Base-by-base conservation (phyloP, 2,888 invertebrate genomes). In the Tiphia femorata region DNA sequence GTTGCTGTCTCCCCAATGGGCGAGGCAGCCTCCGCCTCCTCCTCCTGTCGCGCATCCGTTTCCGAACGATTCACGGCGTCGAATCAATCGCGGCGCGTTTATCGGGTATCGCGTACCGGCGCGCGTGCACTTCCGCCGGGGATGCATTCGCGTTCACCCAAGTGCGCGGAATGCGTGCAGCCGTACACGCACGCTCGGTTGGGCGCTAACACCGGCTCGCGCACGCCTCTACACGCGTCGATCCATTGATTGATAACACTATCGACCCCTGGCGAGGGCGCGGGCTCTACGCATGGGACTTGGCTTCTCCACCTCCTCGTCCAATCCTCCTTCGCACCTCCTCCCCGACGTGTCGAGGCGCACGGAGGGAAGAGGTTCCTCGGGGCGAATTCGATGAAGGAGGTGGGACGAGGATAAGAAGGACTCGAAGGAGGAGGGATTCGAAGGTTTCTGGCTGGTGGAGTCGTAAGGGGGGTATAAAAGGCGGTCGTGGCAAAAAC, bases 241-340 rank as follows among this genome's bases (percentile, higher is more conserved):
- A 75, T 75, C 60, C 60, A 59, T 64, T 76, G 76, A 75, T 76
- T 75, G 76, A 76, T 76, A 76, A 72, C 68, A 51, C 64, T 56
- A 68, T 74, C 67, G 65, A 66, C 14, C 16, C 25, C 35, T 6
- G 16, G 7, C 29, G 29, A 29, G 37, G 20, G 19, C 8, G 12
- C 17, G 38, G 19, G n/a, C n/a, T n/a, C n/a, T n/a, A n/a, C n/a
- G n/a, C n/a, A n/a, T n/a, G 19, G 38, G 8, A 17, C 16, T 33
- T 33, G 38, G 38, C 17, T 20, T n/a, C n/a, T n/a, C n/a, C n/a
- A 33, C 10, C 14, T 17, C 38, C 2, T 38, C 5, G 38, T 38
- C 6, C 33, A 8, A 29, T 29, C n/a, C n/a, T n/a, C n/a, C 16
- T 33, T 33, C 17, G 38, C 17, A n/a, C n/a, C n/a, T n/a, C n/a